A percentile compares a stretch with the other conserved stretches of the same genome.
Evolutionary conservation across 2,888 invertebrate genomes (phyloP).

Genomic region (Phortica okadai): DNA sequence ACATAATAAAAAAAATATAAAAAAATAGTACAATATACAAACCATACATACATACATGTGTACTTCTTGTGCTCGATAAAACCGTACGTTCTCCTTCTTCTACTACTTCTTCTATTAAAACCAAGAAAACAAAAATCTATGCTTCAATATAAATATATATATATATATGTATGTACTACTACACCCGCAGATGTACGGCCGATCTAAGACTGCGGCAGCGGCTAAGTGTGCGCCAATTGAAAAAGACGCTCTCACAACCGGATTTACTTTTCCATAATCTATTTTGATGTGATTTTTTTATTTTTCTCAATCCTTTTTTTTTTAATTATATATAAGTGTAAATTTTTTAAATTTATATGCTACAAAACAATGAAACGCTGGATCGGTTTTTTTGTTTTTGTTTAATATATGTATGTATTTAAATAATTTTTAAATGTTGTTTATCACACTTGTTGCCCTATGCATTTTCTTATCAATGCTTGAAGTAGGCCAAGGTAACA

Average conservation of each 20-base stretch:
- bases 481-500: no score
- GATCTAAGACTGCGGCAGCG: conserved; percentile 56
- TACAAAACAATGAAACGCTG: no score
- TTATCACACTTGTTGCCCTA: background rate
- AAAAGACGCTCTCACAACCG: conserved; percentile 72
- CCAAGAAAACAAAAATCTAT: background rate
- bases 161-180: conserved; percentile 32
- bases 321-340: background rate
- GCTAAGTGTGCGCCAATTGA: conserved; percentile 66
- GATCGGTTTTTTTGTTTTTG: background rate
- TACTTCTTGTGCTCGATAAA: background rate
- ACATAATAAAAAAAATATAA: background rate
- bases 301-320: background rate
- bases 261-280: conserved; percentile 70
- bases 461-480: background rate
- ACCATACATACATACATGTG: background rate
- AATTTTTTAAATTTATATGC: no score
- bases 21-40: no score
- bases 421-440: background rate
- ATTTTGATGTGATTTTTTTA: conserved; percentile 54
- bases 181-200: conserved; percentile 63
- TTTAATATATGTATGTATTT: background rate
- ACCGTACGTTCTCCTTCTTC: background rate
- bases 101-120: background rate
- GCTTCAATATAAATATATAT: background rate